These are phyloP conservation scores for Tyria jacobaeae DNA, from an alignment of 2,888 invertebrate species.

Conservation along the genomic window DNA sequence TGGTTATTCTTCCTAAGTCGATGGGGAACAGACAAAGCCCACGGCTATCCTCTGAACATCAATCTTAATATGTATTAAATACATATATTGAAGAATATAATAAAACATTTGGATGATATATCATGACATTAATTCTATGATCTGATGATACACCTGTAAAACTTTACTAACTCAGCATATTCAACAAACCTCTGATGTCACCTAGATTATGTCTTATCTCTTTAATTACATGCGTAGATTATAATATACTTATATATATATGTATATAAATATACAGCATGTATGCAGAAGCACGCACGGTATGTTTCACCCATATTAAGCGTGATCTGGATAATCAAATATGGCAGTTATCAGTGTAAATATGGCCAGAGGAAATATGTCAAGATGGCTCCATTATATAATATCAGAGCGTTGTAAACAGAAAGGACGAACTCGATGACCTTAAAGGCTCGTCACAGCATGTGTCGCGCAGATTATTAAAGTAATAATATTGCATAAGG, in stretches of 20 bases:
- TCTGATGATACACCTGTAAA: background rate
- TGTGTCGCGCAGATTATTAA: conserved; percentile 1
- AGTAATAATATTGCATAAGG: background rate
- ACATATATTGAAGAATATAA: no score
- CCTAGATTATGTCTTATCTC: background rate
- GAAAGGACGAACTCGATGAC: background rate
- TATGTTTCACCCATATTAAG: background rate
- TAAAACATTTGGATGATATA: no score
- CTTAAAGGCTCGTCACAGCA: background rate
- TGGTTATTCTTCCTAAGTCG: no score
- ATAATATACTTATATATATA: background rate
- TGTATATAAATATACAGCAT: background rate
- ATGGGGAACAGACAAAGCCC: no score
- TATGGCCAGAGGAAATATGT: background rate
- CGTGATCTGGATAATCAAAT: background rate
- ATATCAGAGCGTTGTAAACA: background rate
- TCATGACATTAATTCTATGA: no score
- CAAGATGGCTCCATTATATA: background rate
- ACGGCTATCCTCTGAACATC: no score
- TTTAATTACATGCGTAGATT: background rate
- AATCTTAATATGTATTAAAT: no score
- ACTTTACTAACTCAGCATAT: no score
- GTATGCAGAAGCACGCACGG: background rate
- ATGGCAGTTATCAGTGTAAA: background rate
- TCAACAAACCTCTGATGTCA: background rate